A percentile compares a stretch with the other conserved stretches of the same genome.
Evolutionary conservation across 2,113 vertebrate genomes (phyloP).

Genomic region (Pteronura brasiliensis): DNA sequence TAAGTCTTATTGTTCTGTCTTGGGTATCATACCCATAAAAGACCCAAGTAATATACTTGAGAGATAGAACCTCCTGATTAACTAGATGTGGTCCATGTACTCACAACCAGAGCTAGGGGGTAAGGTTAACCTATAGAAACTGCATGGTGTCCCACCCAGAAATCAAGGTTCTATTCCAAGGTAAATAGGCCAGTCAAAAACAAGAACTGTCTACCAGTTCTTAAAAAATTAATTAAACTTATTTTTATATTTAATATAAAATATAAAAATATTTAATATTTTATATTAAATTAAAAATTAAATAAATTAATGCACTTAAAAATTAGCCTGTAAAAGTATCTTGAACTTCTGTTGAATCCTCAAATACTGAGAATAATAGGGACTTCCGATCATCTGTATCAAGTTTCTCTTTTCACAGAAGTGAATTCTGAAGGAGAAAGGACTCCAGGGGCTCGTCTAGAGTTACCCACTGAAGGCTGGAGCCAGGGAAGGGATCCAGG

Average conservation of each 20-base stretch:
- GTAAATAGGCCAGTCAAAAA: background rate
- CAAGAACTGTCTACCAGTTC: background rate
- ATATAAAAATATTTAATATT: no score
- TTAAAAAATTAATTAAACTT: background rate
- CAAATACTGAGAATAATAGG: background rate
- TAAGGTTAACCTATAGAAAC: background rate
- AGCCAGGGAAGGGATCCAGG: background rate
- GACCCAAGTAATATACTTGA: background rate
- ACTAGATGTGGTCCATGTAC: background rate
- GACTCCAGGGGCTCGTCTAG: background rate
- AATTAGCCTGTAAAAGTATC: background rate
- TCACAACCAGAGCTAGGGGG: background rate
- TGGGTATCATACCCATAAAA: background rate
- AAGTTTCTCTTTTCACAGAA: background rate
- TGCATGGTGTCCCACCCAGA: background rate
- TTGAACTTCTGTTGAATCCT: background rate
- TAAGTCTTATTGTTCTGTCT: background rate
- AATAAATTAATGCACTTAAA: background rate
- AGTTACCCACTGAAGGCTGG: background rate
- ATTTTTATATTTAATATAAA: no score
- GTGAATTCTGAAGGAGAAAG: background rate
- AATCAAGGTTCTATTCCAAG: background rate
- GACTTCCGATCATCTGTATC: background rate
- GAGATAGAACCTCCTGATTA: background rate
- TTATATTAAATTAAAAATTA: no score